Base-by-base conservation (phyloP, 2,888 invertebrate species). In the Melikaiella ostensackeni region DNA sequence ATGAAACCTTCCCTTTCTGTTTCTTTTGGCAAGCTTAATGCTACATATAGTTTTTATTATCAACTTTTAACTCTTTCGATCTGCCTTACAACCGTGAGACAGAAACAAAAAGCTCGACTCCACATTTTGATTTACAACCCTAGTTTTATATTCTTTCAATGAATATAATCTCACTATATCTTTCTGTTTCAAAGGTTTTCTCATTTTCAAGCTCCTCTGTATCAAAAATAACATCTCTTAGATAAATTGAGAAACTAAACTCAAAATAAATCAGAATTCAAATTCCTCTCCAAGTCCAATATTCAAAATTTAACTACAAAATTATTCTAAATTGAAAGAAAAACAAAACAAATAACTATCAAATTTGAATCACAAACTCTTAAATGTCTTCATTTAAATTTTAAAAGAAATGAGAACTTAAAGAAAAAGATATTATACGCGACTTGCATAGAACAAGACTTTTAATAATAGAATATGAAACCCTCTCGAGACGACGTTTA, bases 11-110 rank as follows among this genome's bases (percentile, higher is more conserved):
- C n/a, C 70, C 50, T 70, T 70, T 30, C n/a, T 70, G 30, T 70
- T 70, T 70, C 70, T 70, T 70, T 70, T 70, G 70, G 70, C 50
- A 70, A 50, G 70, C 30, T 11, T 30, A n/a, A 42, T 30, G n/a
- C 70, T 50, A 46, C 50, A 70, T 46, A 70, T 70, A 70, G 50
- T 33, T 63, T 63, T 63, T 24, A 57, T 57, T 24, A 63, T 63
- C 33, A 63, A 35, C 35, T 30, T n/a, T 63, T 35, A 19, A 63
- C 62, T 33, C 24, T 57, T 57, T n/a, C 3, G 11, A 63, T 8
- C n/a, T 63, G 9, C 19, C 30, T 33, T 50, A 46, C 2, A 50
- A 50, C 9, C 50, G 19, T 50, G n/a, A 50, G 50, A 50, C n/a
- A 50, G 50, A 50, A 50, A 50, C 50, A 8, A 50, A 50, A 50